A percentile compares a stretch with the other conserved stretches of the same genome.
Conservation (phyloP, 2,888 invertebrate species). For the Lasius fuliginosus region DNA sequence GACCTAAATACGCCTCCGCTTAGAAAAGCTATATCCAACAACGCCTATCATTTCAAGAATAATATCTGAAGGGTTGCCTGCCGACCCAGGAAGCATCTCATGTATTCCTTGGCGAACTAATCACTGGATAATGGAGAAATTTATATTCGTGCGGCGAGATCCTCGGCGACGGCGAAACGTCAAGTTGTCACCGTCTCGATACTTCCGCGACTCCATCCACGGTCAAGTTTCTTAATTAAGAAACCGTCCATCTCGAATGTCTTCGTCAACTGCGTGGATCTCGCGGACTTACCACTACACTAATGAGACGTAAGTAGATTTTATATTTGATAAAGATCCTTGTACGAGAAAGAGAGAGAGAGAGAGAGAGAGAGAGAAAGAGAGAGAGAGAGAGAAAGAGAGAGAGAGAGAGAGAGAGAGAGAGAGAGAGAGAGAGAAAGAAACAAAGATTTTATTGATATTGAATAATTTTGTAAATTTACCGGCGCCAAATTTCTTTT, state of each 20-base stretch:
- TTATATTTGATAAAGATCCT: neutral
- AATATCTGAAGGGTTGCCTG: constrained; percentile 57
- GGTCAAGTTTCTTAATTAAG: constrained; percentile 80
- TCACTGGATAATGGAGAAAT: constrained; percentile 80
- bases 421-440: neutral
- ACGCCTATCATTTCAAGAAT: constrained; percentile 38
- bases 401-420: neutral
- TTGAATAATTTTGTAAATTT: neutral
- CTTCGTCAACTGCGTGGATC: constrained; percentile 30
- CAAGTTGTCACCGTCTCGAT: constrained; percentile 66
- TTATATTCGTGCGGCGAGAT: constrained; percentile 77
- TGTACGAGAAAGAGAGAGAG: neutral
- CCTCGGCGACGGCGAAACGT: constrained; percentile 69
- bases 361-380: neutral
- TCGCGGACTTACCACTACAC: constrained; percentile 20
- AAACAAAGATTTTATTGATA: neutral
- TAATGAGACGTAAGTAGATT: neutral
- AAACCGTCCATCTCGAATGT: constrained; percentile 59
- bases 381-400: no score
- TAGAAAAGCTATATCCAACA: neutral
- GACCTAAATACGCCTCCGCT: neutral
- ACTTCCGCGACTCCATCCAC: constrained; percentile 57
- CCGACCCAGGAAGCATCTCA: constrained; percentile 13
- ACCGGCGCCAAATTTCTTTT: neutral
- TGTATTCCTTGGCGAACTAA: constrained; percentile 70